Evolutionary conservation across 2,113 vertebrate species (phyloP), one percentile per base, ranked within the genome.

Genomic region (Percina caprodes): DNA sequence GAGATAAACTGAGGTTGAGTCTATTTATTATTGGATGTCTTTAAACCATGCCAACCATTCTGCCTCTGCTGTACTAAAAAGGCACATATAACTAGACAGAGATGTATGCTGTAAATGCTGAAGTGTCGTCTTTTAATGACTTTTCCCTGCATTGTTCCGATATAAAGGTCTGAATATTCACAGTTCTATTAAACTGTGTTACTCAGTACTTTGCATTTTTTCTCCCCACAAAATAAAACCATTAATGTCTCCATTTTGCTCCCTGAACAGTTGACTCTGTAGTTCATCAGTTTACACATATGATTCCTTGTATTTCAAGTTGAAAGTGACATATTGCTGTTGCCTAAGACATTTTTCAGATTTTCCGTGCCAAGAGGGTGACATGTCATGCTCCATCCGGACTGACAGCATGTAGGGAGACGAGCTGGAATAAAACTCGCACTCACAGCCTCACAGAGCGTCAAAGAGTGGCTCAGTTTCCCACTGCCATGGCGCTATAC

Each of bases 391-490:
- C 42, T 74, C 65, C 0, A 13, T 52, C 71, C 66, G 13, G 42
- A 61, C 68, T 87, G 86, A 82, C 77, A 65, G 52, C 72, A 79
- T 33, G 74, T 74, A 15, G 74, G 60, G 83, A 84, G 84, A 77
- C 15, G 46, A 84, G 86, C 79, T 62, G 82, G 81, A 86, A 88
- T 86, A 84, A 83, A 91, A 86, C 3, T 19, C 9, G 24, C 16
- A 8, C 68, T 88, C 80, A 73, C 77, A 84, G 87, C 82, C 60
- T 42, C 39, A 42, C 39, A 21, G 49, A 42, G 67, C 87, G 69
- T 82, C 77, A 82, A 74, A 80, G 39, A 82, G 59, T 58, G 76
- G 87, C 77, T 90, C 75, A 4, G 68, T 86, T 85, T 82, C 80
- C 82, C 18, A 30, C 86, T 72, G 84, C 73, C 77, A 60, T 26